These are phyloP conservation scores for Jaculus jaculus DNA, from an alignment of 2,113 vertebrate genomes.

Conservation along the genomic window DNA sequence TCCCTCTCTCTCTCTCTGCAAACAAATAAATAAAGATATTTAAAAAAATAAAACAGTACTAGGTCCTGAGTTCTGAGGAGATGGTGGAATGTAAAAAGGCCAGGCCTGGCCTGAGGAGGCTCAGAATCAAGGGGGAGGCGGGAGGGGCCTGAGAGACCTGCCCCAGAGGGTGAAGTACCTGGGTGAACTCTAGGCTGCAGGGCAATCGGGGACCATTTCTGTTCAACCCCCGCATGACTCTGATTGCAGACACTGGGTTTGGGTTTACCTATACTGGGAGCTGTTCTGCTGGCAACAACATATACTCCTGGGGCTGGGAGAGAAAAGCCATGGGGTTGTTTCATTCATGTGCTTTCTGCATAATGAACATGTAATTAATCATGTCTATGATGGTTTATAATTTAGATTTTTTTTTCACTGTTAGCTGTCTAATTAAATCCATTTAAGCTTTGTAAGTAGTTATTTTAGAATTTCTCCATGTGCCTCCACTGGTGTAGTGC, in stretches of 20 bases:
- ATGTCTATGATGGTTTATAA: constrained; percentile 58
- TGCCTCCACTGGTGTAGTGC: constrained; percentile 40
- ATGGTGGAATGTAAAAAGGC: not conserved
- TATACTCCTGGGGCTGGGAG: not conserved
- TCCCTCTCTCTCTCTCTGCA: no score
- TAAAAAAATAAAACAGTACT: not conserved
- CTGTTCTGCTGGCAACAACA: not conserved
- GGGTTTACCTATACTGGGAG: not conserved
- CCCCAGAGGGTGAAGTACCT: not conserved
- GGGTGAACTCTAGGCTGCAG: not conserved
- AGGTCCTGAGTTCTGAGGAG: not conserved
- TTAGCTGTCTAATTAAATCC: constrained; percentile 76
- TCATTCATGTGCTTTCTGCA: constrained; percentile 9
- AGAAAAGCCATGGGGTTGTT: not conserved
- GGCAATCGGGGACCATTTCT: not conserved
- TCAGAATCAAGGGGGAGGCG: not conserved
- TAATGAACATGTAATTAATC: constrained; percentile 70
- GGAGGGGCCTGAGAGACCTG: not conserved
- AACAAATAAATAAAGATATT: no score
- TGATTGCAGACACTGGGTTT: not conserved
- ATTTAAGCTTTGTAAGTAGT: constrained; percentile 69
- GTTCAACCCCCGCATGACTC: not conserved
- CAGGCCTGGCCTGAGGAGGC: accelerated
- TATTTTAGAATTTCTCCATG: constrained; percentile 74
- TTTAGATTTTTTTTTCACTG: constrained; percentile 59